Percentiles rank a stretch among this genome's conserved stretches.
Conservation (phyloP, 2,888 invertebrate genomes). For the Epiblema foenella region DNA sequence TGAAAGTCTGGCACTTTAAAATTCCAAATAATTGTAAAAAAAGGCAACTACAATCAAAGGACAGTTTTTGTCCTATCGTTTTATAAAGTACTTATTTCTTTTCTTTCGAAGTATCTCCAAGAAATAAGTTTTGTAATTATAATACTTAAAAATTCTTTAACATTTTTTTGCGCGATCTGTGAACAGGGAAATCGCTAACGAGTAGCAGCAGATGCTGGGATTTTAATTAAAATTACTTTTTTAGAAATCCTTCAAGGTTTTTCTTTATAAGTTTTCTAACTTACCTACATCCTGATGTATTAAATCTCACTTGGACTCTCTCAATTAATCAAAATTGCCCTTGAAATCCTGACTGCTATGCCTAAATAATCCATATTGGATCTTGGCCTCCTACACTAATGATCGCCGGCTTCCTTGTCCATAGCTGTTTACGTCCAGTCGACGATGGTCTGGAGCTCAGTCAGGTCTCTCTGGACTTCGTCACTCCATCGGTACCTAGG, state of each 20-base stretch:
- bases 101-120: not conserved
- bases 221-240: slow-evolving; percentile 65
- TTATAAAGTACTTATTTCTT: not conserved
- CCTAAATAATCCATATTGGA: too few relatives aligned
- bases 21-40: too few relatives aligned
- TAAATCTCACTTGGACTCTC: not conserved
- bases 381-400: too few relatives aligned
- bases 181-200: slow-evolving; percentile 55
- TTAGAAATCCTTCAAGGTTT: slow-evolving; percentile 45
- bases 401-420: too few relatives aligned
- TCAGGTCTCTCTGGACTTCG: too few relatives aligned
- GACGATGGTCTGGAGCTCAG: too few relatives aligned
- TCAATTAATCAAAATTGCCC: not conserved
- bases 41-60: not conserved
- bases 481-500: too few relatives aligned
- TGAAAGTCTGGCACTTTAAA: too few relatives aligned
- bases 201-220: slow-evolving; percentile 57
- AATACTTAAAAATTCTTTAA: slow-evolving; percentile 9
- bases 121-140: slow-evolving; percentile 22
- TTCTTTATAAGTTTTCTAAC: too few relatives aligned
- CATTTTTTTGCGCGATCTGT: slow-evolving; percentile 28
- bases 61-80: not conserved
- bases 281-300: not conserved
- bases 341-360: too few relatives aligned
- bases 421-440: too few relatives aligned